Base-by-base conservation (phyloP, 2,113 vertebrate genomes). In the Sinocyclocheilus maitianheensis region DNA sequence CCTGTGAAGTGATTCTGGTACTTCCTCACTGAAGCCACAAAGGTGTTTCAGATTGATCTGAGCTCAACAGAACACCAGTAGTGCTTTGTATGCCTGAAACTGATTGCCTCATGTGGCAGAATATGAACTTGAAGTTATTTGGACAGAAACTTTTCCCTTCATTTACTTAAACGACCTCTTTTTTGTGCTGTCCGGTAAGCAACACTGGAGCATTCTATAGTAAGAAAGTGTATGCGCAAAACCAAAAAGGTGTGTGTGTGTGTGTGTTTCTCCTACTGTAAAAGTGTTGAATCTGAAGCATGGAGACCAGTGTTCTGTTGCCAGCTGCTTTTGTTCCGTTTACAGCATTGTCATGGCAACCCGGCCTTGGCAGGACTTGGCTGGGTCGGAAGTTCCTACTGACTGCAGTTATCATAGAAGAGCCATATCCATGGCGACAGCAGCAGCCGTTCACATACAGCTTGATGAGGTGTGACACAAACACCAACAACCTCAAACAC, bases 371-470 rank as follows among this genome's bases (percentile, higher is more conserved):
- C n/a, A 84, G 90, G 58, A 87, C 90, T 88, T 86, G 85, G 72
- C 85, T 85, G 91, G 69, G 84, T 88, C 87, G 90, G 89, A 93
- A 91, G 92, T 83, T 87, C 24, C 43, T 80, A 20, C 88, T 90
- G 91, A 92, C 91, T 90, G 88, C 79, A 69, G 87, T 48, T 83
- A 82, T 74, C 62, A 24, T 40, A 30, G n/a, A 62, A 34, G 34
- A 82, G 53, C 11, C 34, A 85, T 85, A 74, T 88, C 90, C 81
- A 90, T 92, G 93, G 93, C 80, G 91, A 89, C 92, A 34, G 3
- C 51, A 87, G 89, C 90, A 91, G 88, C 89, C 91, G 91, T 91
- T 92, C 91, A 90, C 92, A 92, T 91, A 90, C 85, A 91, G 40
- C 34, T 81, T 8, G 67, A 72, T 11, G 62, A 71, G 30, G 51